Percentiles rank a stretch among this genome's conserved stretches.
Evolutionary conservation across 2,797 vertebrate species (phyloP).

Genomic region (Acipenser oxyrinchus): DNA sequence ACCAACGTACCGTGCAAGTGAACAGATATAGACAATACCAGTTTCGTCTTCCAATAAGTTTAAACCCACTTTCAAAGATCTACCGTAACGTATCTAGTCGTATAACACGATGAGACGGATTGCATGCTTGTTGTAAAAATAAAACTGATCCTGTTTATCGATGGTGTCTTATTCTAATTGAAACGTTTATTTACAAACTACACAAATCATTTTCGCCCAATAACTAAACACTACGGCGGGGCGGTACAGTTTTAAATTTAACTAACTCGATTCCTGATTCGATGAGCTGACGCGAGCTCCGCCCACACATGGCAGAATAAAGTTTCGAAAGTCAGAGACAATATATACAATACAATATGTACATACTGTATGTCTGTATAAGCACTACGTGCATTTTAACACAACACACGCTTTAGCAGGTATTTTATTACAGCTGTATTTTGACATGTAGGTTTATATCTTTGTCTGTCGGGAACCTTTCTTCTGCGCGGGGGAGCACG

Average conservation of each 20-base stretch:
- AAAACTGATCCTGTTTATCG: no score
- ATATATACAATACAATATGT: neutral
- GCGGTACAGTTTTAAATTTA: neutral
- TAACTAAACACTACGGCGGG: no score
- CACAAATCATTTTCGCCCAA: no score
- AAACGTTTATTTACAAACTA: no score
- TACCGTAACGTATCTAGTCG: no score
- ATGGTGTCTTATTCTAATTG: no score
- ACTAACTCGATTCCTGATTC: neutral
- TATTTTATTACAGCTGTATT: neutral
- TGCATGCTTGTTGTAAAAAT: no score
- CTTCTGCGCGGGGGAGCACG: neutral
- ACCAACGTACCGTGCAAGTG: no score
- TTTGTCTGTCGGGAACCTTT: neutral
- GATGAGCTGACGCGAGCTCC: neutral
- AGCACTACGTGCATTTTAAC: neutral
- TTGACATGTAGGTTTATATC: neutral
- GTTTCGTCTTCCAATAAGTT: no score
- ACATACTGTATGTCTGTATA: neutral
- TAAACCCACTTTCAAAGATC: no score
- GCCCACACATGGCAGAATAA: neutral
- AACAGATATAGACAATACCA: no score
- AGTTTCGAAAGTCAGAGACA: neutral
- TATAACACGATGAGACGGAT: no score
- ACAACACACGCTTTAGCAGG: neutral